A percentile compares a stretch with the other conserved stretches of the same genome.
Conservation (phyloP, 2,888 invertebrate species). For the Ctenicera cuprea region DNA sequence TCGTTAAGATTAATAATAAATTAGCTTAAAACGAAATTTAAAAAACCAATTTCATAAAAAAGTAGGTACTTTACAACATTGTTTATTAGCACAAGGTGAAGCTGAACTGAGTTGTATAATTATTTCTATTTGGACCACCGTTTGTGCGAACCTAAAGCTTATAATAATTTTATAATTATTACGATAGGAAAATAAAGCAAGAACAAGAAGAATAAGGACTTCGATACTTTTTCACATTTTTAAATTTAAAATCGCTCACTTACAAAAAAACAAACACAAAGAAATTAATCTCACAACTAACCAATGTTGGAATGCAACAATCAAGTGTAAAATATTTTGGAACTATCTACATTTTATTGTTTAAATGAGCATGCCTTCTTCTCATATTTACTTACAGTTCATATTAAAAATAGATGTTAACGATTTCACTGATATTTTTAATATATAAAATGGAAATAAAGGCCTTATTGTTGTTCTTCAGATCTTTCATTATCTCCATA, state of each 20-base stretch:
- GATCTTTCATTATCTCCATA: slow-evolving; percentile 79
- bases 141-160: not conserved
- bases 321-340: not conserved
- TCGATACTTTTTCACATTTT: too few relatives aligned
- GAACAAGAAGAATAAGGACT: not conserved
- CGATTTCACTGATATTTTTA: slow-evolving; percentile 30
- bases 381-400: slow-evolving; percentile 27
- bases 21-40: not conserved
- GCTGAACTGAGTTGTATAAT: not conserved
- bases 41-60: not conserved
- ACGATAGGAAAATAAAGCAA: not conserved
- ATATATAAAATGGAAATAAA: slow-evolving; percentile 44
- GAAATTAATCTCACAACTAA: not conserved
- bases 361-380: slow-evolving; percentile 16
- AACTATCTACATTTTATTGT: not conserved
- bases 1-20: slow-evolving; percentile 17
- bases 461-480: slow-evolving; percentile 70
- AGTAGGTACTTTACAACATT: not conserved
- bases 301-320: slow-evolving; percentile 20
- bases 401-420: slow-evolving; percentile 44
- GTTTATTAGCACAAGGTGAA: not conserved
- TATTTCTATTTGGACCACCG: not conserved
- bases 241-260: not conserved
- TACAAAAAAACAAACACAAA: not conserved
- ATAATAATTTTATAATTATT: not conserved